Evolutionary conservation across 2,113 vertebrate species (phyloP), one percentile per base, ranked within the genome.

Genomic region (Calyptommatus sinebrachiatus): DNA sequence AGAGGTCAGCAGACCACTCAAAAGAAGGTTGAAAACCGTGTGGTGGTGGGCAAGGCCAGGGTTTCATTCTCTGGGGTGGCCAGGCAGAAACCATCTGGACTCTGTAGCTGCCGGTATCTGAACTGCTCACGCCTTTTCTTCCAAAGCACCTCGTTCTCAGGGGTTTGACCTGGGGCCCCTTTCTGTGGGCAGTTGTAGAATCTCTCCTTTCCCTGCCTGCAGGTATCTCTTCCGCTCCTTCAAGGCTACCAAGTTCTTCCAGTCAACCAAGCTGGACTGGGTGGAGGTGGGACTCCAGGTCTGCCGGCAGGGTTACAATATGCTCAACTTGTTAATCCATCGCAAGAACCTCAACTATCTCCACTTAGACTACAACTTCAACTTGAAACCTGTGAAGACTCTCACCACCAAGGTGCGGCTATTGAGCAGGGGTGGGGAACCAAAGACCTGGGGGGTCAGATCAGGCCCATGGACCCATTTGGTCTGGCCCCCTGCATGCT

Each of bases 221-320:
- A 99, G 98, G 88, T 99, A 99, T 87, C 93, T 99, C 1, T 99
- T 99, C 95, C 98, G 98, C 41, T 99, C 98, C 50, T 99, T 99
- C 93, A 99, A 99, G 91, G 97, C 98, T 73, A 99, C 98, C 0
- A 99, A 99, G 90, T 99, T 99, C 91, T 99, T 99, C 88, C 98
- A 99, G 92, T 99, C 98, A 0, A 99, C 98, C 0, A 99, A 99
- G 90, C 94, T 99, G 88, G 99, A 99, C 89, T 99, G 99, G 99
- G 98, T 99, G 83, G 99, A 99, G 78, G 98, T 99, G 0, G 99
- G 99, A 1, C 94, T 99, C 1, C 99, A 99, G 91, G 99, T 99
- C 61, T 99, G 98, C 90, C 93, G 99, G 70, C 99, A 99, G 90
- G 99, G 99, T 76, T 99, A 99, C 96, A 99, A 99, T 92, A 99